These are phyloP conservation scores for Etheostoma cragini DNA, from an alignment of 2,113 vertebrate species.

Conservation along the genomic window DNA sequence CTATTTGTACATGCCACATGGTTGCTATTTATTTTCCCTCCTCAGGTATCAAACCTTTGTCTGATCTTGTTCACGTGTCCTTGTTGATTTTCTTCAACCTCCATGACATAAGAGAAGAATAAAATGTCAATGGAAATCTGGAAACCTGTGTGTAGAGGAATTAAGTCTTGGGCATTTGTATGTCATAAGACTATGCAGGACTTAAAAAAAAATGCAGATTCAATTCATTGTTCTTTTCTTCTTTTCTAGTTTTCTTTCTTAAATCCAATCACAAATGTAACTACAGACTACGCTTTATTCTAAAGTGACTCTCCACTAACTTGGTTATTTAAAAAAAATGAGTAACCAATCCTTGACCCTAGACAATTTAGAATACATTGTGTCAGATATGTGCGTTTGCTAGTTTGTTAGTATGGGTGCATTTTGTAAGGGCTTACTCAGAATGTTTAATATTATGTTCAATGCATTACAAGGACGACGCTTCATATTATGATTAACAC, in stretches of 20 bases:
- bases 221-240: background rate
- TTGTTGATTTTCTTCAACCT: constrained; percentile 9
- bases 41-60: background rate
- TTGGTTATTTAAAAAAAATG: background rate
- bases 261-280: background rate
- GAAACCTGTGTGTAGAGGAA: background rate
- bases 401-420: background rate
- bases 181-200: background rate
- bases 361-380: background rate
- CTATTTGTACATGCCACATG: constrained; percentile 23
- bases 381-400: background rate
- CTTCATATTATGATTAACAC: background rate
- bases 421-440: background rate
- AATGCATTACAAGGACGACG: background rate
- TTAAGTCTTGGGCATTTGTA: too few relatives aligned
- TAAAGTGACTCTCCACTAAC: background rate
- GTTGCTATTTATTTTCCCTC: constrained; percentile 2
- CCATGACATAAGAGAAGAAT: background rate
- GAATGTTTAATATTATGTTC: background rate
- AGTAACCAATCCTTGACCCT: background rate
- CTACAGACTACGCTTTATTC: background rate
- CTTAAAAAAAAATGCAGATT: too few relatives aligned
- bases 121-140: background rate
- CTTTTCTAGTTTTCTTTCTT: background rate
- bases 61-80: background rate